These are phyloP conservation scores for Epicampocera succincta DNA, from an alignment of 2,888 invertebrate species.

Conservation along the genomic window DNA sequence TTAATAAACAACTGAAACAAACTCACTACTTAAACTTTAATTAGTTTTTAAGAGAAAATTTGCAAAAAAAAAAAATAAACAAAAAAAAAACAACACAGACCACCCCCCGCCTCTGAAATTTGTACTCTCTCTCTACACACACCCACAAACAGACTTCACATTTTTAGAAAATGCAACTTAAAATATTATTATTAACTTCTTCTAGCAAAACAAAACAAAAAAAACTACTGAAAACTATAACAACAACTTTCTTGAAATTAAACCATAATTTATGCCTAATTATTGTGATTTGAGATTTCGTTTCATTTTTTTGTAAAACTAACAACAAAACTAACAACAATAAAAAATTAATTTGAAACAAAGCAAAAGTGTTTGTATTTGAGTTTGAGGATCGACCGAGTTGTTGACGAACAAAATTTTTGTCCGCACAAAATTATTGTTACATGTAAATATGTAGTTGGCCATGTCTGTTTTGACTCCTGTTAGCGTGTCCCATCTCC, in stretches of 20 bases:
- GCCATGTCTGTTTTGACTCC: no score
- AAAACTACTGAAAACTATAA: no score
- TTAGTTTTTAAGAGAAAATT: constrained; percentile 14
- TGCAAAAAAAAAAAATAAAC: constrained; percentile 5
- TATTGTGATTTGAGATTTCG: constrained; percentile 17
- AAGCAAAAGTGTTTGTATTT: neutral
- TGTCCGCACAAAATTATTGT: no score
- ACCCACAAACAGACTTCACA: no score
- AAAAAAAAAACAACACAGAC: neutral
- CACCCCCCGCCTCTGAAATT: neutral
- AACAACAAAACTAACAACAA: constrained; percentile 7
- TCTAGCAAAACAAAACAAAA: no score
- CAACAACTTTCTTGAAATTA: no score
- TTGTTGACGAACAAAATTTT: no score
- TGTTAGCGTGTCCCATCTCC: no score
- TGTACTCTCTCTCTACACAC: neutral
- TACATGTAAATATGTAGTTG: no score
- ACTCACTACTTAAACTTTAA: constrained; percentile 35
- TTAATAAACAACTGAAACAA: constrained; percentile 6
- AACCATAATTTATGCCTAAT: constrained; percentile 5
- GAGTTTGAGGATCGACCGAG: no score
- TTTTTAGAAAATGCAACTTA: no score
- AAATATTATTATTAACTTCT: no score
- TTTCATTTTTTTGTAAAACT: constrained; percentile 3
- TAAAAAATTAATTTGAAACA: constrained; percentile 11